Evolutionary conservation across 2,888 invertebrate genomes (phyloP).

Genomic region (Ptychoptera contaminata): DNA sequence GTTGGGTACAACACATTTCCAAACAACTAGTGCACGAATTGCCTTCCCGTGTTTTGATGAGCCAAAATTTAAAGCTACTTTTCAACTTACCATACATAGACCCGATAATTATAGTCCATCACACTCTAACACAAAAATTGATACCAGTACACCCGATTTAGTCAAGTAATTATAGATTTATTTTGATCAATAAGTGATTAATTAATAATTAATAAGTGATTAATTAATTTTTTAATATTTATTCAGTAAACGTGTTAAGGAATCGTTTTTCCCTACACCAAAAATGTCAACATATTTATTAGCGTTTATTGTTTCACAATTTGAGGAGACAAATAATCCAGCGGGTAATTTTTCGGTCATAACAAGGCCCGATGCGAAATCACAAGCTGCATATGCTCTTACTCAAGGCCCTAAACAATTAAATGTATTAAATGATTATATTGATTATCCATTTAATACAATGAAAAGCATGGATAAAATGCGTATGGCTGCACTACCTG

Average conservation of each 20-base stretch:
- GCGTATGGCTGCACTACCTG: conserved; percentile 72
- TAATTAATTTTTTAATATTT: not conserved
- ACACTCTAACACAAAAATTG: not conserved
- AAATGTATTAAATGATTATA: conserved; percentile 37
- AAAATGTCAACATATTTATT: conserved; percentile 68
- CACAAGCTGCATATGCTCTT: conserved; percentile 49
- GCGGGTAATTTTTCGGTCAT: conserved; percentile 41
- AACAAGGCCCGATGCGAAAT: conserved; percentile 48
- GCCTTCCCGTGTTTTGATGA: conserved; percentile 73
- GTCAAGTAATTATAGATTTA: not conserved
- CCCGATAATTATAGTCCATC: conserved; percentile 9
- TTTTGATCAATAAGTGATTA: not conserved
- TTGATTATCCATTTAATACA: conserved; percentile 36
- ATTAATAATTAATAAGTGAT: not conserved
- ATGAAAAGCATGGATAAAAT: conserved; percentile 46
- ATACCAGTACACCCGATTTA: not conserved
- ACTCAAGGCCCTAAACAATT: conserved; percentile 41
- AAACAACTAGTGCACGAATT: conserved; percentile 46
- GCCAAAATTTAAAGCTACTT: conserved; percentile 51
- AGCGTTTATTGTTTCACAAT: conserved; percentile 62
- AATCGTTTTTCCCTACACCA: conserved; percentile 38
- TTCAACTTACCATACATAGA: conserved; percentile 31
- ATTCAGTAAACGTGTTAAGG: conserved; percentile 10
- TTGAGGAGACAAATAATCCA: conserved; percentile 24
- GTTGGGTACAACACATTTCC: conserved; percentile 53